Evolutionary conservation across 2,888 invertebrate genomes (phyloP), one percentile per base, ranked within the genome.

Genomic region (Tineola bisselliella): DNA sequence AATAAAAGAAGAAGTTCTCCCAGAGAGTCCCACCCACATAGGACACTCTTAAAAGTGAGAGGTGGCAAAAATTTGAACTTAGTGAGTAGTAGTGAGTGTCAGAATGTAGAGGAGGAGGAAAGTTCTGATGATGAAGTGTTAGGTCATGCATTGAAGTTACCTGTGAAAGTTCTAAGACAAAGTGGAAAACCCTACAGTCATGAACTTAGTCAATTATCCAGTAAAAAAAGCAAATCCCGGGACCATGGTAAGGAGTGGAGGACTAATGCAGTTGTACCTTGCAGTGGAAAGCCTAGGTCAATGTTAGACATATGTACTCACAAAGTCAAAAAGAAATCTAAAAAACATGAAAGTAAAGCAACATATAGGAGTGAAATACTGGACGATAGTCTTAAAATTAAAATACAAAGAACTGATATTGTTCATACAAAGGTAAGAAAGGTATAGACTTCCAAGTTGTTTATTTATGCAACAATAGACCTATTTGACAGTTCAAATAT

Each of bases 371-470:
- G 90, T 73, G 89, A 90, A 77, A 89, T 90, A 68, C 89, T 91
- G 66, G 91, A 91, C 70, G 91, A 91, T 69, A 88, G 89, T 63
- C 91, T 92, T 70, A 92, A 91, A 76, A 89, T 92, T 70, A 89
- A 91, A 70, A 92, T 92, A 68, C 90, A 89, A 74, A 91, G 90
- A 78, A 90, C 91, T 69, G 84, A 75, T 15, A 48, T 18, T 48
- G 48, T 18, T 48, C 17, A 5, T 18, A 48, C 48, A 48, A 38
- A 15, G 44, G 44, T 44, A 44, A 44, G 15, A 15, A 44, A 13
- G 44, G 3, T 44, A n/a, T 13, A 15, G 4, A 13, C 8, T 44
- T 44, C 38, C 10, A 11, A 38, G 10, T 10, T 10, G 8, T 11
- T 38, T 8, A 38, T 11, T 11, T n/a, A n/a, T 38, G 8, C 11